Evolutionary conservation across 2,888 invertebrate genomes (phyloP).

Genomic region (Sarcophaga carnaria): DNA sequence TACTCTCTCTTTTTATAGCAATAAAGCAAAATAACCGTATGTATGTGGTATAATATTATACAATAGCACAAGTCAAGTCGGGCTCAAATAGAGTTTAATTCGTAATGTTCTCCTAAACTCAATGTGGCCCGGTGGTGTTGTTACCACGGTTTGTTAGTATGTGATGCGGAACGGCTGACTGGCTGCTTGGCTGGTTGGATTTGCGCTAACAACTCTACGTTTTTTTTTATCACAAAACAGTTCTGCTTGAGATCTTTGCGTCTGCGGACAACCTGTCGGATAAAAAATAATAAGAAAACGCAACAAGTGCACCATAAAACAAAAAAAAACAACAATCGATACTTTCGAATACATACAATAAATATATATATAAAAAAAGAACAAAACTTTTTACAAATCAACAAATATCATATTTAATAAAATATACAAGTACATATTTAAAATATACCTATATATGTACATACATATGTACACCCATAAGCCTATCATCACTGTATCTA

Average conservation of each 20-base stretch:
- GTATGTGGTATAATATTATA: slow-evolving; percentile 43
- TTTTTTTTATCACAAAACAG: slow-evolving; percentile 61
- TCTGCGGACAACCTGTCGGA: slow-evolving; percentile 70
- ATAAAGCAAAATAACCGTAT: slow-evolving; percentile 3
- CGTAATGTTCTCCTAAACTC: slow-evolving; percentile 44
- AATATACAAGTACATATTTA: background rate
- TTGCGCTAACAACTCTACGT: slow-evolving; percentile 60
- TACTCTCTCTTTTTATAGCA: background rate
- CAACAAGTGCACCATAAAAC: slow-evolving; percentile 52
- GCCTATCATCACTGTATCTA: background rate
- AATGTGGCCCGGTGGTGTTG: slow-evolving; percentile 49
- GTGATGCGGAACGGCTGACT: slow-evolving; percentile 66
- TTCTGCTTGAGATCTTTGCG: slow-evolving; percentile 68
- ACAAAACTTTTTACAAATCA: background rate
- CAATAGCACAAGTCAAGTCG: slow-evolving; percentile 38
- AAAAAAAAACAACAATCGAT: slow-evolving; percentile 14
- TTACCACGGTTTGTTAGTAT: slow-evolving; percentile 56
- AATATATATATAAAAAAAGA: slow-evolving; percentile 3
- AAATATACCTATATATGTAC: background rate
- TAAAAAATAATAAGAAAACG: slow-evolving; percentile 46
- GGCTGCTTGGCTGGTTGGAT: slow-evolving; percentile 48
- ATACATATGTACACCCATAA: background rate
- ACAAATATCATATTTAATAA: background rate
- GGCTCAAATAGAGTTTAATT: slow-evolving; percentile 59
- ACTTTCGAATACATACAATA: background rate